Evolutionary conservation across 2,888 invertebrate species (phyloP), one percentile per base, ranked within the genome.

Genomic region (Octonoba sinensis): DNA sequence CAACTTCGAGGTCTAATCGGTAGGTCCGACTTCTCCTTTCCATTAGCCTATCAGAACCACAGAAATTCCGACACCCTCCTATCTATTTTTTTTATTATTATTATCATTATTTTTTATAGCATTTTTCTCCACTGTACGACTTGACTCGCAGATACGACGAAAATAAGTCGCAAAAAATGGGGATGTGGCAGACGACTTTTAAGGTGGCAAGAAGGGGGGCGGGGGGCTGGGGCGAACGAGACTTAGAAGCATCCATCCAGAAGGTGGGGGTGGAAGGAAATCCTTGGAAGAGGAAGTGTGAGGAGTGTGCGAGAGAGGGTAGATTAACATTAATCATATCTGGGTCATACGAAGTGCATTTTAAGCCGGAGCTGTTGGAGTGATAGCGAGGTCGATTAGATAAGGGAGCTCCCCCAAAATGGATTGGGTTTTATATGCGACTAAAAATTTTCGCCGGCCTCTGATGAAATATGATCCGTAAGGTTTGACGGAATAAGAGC

Each of bases 261-360:
- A 36, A 36, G 36, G 36, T 36, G 36, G 36, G 36, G 36, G 36
- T 36, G 36, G 36, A 36, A 36, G 36, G 36, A 36, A 36, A 36
- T 36, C 36, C 36, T 36, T 36, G 36, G 36, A 36, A 16, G 46
- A 62, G 16, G n/a, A 20, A 22, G 20, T 46, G 51, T 22, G 51
- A 66, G 66, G 22, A 56, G 56, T 24, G 69, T 54, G 36, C 62
- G 36, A n/a, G n/a, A 47, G 54, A 69, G 49, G 22, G 69, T 70
- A 82, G 82, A 82, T 82, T 82, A 82, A 82, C 82, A 82, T 82
- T 82, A 82, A 82, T 82, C 82, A 82, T 82, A 82, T 82, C 82
- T 72, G 73, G 82, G 82, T 82, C 82, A 82, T 77, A 77, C 56
- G 60, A 73, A 82, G 72, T 72, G 82, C 82, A 62, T 77, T 82